Evolutionary conservation across 1,140 invertebrate genomes (phyloP).

Genomic region (Pogonomyrmex barbatus): DNA sequence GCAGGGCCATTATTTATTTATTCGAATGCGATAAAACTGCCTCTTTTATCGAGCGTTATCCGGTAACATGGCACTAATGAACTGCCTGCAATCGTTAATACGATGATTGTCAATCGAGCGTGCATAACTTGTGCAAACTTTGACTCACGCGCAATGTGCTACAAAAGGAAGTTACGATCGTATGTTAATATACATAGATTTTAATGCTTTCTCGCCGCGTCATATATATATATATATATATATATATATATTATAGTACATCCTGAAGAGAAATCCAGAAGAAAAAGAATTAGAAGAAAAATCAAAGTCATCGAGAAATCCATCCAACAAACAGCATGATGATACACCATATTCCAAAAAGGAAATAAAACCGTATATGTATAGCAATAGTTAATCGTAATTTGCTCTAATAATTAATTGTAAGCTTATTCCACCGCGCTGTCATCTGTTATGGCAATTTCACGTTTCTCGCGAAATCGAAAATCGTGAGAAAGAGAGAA

Average conservation of each 20-base stretch:
- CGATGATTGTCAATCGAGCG: constrained; percentile 7
- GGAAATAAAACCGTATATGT: neutral
- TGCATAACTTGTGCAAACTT: neutral
- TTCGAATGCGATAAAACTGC: constrained; percentile 21
- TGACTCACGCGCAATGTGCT: neutral
- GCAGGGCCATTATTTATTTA: constrained; percentile 11
- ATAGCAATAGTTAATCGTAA: neutral
- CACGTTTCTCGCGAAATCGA: neutral
- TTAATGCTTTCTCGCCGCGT: neutral
- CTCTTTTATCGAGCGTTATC: constrained; percentile 17
- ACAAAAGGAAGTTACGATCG: neutral
- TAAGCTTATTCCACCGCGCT: neutral
- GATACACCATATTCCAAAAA: neutral
- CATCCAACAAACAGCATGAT: neutral
- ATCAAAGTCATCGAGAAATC: neutral
- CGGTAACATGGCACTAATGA: neutral
- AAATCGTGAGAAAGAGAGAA: neutral
- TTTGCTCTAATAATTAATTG: neutral
- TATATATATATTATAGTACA: neutral
- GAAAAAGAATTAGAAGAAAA: too few relatives aligned
- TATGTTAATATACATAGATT: neutral
- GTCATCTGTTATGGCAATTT: neutral
- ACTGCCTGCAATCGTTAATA: constrained; percentile 15
- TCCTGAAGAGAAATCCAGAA: too few relatives aligned
- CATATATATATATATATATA: neutral